These are phyloP conservation scores for Labeo calbasu DNA, from an alignment of 2,797 vertebrate genomes.

Conservation along the genomic window DNA sequence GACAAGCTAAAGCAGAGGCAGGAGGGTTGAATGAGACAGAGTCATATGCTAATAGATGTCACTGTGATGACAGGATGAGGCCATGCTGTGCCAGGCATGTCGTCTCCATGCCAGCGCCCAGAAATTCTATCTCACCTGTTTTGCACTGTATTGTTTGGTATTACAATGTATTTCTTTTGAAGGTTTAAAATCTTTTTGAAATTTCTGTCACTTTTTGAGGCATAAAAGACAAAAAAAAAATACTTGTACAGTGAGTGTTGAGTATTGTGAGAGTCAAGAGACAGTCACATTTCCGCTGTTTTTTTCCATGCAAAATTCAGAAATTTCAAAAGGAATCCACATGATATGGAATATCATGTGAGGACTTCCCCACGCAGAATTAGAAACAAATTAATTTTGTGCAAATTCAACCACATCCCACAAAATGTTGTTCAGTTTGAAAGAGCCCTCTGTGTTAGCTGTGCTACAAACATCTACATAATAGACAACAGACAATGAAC, in stretches of 20 bases:
- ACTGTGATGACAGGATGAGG: conserved; percentile 41
- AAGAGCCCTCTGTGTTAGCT: neutral
- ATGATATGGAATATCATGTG: neutral
- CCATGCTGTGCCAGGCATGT: conserved; percentile 29
- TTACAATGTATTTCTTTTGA: neutral
- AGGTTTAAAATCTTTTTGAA: neutral
- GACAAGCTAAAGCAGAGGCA: conserved; percentile 26
- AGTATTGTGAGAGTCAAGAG: neutral
- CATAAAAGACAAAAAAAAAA: neutral
- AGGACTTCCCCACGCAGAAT: neutral
- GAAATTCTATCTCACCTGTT: conserved; percentile 1
- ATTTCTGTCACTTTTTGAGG: neutral
- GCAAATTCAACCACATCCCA: neutral
- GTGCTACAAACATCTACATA: neutral
- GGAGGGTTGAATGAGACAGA: conserved; percentile 8
- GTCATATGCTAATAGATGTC: conserved; percentile 40
- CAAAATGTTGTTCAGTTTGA: neutral
- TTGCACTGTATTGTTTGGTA: conserved; percentile 8
- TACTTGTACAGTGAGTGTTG: neutral
- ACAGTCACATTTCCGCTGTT: neutral
- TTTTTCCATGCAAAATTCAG: neutral
- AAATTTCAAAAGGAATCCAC: neutral
- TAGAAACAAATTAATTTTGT: neutral
- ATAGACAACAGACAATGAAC: neutral
- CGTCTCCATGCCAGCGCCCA: conserved; percentile 12